These are phyloP conservation scores for Cryptotis parvus DNA, from an alignment of 2,113 vertebrate species.

Conservation along the genomic window DNA sequence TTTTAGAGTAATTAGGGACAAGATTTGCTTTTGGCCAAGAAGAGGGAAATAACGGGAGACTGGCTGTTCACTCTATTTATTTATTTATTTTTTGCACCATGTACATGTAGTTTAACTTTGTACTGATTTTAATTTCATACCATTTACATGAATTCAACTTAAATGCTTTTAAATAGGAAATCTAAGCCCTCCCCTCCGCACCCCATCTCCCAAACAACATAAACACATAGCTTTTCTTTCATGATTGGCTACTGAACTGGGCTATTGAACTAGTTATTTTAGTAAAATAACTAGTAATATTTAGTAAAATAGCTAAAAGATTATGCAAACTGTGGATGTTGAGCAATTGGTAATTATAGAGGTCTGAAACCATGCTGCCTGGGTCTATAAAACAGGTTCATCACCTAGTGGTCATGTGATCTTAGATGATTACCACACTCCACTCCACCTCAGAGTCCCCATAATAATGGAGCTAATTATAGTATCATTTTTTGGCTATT, in stretches of 20 bases:
- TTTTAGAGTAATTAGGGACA: neutral
- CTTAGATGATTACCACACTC: neutral
- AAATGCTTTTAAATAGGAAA: neutral
- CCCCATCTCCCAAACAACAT: neutral
- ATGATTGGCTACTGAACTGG: neutral
- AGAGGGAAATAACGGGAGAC: neutral
- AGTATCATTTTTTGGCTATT: too few relatives aligned
- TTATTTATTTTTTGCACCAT: too few relatives aligned
- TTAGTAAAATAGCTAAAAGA: neutral
- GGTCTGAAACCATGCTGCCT: neutral
- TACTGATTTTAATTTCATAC: neutral
- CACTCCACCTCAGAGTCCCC: neutral
- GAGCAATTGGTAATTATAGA: neutral
- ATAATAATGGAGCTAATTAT: slow-evolving; percentile 3
- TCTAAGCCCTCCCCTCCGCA: neutral
- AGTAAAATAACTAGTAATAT: neutral
- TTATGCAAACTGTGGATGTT: neutral
- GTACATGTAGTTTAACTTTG: too few relatives aligned
- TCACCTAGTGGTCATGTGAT: neutral
- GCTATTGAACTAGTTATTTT: too few relatives aligned
- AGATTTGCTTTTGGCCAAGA: neutral
- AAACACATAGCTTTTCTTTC: neutral
- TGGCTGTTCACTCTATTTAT: neutral
- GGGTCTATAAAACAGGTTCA: neutral
- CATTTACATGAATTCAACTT: neutral